Percentiles rank a stretch among this genome's conserved stretches.
Evolutionary conservation across 2,797 vertebrate genomes (phyloP).

Genomic region (Hippoglossus hippoglossus): DNA sequence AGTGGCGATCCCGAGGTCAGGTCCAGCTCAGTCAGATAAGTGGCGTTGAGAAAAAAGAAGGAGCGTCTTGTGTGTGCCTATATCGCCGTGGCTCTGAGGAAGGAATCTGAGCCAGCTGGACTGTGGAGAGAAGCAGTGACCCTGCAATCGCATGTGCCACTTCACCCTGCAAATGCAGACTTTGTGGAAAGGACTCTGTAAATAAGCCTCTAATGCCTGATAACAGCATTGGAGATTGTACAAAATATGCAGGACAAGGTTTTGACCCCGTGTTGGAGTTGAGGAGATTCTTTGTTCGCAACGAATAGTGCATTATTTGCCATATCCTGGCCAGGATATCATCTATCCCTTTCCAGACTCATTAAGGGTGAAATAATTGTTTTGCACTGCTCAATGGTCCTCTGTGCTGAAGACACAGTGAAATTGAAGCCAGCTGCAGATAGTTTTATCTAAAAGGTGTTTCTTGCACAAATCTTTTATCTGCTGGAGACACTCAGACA

Average conservation of each 20-base stretch:
- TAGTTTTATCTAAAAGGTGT: conserved; percentile 45
- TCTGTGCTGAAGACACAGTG: conserved; percentile 51
- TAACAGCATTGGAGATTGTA: conserved; percentile 72
- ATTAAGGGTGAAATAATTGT: conserved; percentile 63
- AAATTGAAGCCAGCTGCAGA: conserved; percentile 44
- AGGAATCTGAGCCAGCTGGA: conserved; percentile 72
- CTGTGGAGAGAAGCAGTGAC: conserved; percentile 73
- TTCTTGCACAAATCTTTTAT: conserved; percentile 18
- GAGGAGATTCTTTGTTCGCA: conserved; percentile 65
- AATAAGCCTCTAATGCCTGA: conserved; percentile 72
- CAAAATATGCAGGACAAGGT: conserved; percentile 64
- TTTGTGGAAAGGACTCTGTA: conserved; percentile 75
- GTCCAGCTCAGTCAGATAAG: conserved; percentile 69
- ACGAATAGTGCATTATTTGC: conserved; percentile 62
- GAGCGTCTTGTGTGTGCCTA: conserved; percentile 67
- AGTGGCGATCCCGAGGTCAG: conserved; percentile 43
- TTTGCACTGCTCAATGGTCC: conserved; percentile 54
- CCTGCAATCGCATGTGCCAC: conserved; percentile 75
- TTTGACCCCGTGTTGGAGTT: conserved; percentile 60
- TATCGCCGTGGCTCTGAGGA: conserved; percentile 60
- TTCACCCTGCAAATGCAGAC: conserved; percentile 78
- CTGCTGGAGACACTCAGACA: conserved; percentile 5
- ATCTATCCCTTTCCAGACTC: conserved; percentile 55
- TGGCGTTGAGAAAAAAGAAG: conserved; percentile 61
- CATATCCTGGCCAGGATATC: conserved; percentile 52